Conservation (phyloP, 2,113 vertebrate genomes). For the Calonectris borealis region DNA sequence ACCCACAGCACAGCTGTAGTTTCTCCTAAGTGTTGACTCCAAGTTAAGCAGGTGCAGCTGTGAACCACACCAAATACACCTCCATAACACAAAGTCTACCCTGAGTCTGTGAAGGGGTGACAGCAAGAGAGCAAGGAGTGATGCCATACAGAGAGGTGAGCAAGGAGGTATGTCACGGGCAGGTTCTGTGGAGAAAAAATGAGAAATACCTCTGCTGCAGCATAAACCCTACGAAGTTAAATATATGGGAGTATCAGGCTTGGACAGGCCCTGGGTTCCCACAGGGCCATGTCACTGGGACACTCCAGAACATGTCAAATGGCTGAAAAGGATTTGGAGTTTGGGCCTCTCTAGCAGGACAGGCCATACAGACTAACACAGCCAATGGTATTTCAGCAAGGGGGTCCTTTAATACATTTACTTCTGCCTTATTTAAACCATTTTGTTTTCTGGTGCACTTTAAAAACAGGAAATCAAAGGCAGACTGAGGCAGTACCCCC, state of each 20-base stretch:
- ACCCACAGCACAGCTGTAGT: neutral
- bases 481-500: neutral
- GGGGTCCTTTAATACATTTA: constrained; percentile 29
- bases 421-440: neutral
- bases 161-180: neutral
- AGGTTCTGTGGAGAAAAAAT: neutral
- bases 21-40: no score
- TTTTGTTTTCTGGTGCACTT: neutral
- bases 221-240: neutral
- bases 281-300: neutral
- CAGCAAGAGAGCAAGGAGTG: neutral
- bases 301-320: accelerated
- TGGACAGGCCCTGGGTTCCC: neutral
- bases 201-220: neutral
- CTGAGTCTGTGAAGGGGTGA: neutral
- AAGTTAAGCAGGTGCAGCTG: neutral
- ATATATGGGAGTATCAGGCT: accelerated
- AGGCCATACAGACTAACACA: neutral
- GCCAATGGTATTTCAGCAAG: neutral
- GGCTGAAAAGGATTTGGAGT: neutral
- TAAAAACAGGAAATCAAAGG: neutral
- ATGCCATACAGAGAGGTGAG: neutral
- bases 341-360: neutral
- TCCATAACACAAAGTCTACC: neutral
- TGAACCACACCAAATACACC: neutral